Percentiles rank a stretch among this genome's conserved stretches.
Evolutionary conservation across 1,140 invertebrate species (phyloP).

Genomic region (Cydia splendana): DNA sequence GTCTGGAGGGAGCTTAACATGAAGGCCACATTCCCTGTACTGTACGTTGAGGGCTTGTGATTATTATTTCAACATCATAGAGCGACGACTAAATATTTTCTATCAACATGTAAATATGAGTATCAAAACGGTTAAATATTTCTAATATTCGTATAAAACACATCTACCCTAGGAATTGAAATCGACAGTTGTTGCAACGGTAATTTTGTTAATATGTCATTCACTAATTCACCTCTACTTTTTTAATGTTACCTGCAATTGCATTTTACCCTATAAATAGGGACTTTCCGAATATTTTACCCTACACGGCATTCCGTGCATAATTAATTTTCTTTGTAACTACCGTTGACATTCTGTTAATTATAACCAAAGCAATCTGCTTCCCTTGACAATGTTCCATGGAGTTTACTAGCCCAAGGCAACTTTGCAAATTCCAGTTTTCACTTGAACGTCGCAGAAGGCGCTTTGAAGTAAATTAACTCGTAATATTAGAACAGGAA

Average conservation of each 20-base stretch:
- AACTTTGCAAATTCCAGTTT: slow-evolving; percentile 20
- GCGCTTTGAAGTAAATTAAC: slow-evolving; percentile 31
- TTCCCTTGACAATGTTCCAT: slow-evolving; percentile 27
- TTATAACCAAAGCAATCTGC: slow-evolving; percentile 26
- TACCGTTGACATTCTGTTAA: slow-evolving; percentile 16
- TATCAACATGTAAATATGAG: neutral
- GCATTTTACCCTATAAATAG: neutral
- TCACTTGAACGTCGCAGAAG: slow-evolving; percentile 17
- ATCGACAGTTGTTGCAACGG: neutral
- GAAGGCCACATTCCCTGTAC: slow-evolving; percentile 7
- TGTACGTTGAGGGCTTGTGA: neutral
- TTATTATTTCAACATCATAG: neutral
- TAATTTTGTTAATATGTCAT: neutral
- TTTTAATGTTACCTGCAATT: neutral
- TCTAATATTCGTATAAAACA: neutral
- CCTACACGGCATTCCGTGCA: neutral
- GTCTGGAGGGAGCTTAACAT: too few relatives aligned
- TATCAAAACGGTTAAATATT: neutral
- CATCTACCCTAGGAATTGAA: neutral
- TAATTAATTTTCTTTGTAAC: slow-evolving; percentile 21
- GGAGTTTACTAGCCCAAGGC: slow-evolving; percentile 23
- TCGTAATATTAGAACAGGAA: slow-evolving; percentile 20
- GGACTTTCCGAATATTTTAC: neutral
- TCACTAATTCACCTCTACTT: neutral
- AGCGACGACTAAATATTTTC: neutral